These are phyloP conservation scores for Botia kubotai DNA, from an alignment of 2,797 vertebrate species.

Conservation along the genomic window DNA sequence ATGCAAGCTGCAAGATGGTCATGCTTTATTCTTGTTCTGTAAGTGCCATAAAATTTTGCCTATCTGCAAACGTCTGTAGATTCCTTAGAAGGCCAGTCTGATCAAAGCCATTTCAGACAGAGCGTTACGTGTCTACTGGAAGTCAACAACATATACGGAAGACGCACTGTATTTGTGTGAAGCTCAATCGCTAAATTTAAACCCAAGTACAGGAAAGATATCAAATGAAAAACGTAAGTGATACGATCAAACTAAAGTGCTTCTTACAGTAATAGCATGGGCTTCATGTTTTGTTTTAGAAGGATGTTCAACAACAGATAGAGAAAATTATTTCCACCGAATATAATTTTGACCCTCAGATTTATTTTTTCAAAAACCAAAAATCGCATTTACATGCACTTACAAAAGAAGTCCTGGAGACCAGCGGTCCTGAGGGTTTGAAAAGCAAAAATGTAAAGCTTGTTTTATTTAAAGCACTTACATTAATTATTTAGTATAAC, in stretches of 20 bases:
- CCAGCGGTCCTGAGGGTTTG: not conserved
- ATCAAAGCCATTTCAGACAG: not conserved
- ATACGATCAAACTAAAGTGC: not conserved
- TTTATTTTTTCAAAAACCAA: not conserved
- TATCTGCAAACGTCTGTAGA: not conserved
- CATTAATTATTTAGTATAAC: not conserved
- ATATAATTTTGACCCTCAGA: not conserved
- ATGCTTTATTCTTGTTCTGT: not conserved
- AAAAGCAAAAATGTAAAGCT: not conserved
- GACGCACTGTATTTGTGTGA: not conserved
- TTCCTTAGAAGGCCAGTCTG: not conserved
- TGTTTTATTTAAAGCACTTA: constrained; percentile 2
- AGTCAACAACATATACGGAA: not conserved
- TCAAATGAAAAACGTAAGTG: not conserved
- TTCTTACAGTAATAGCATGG: too few species aligned
- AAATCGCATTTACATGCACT: not conserved
- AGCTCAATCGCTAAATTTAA: not conserved
- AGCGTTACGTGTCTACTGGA: not conserved
- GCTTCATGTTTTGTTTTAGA: too few species aligned
- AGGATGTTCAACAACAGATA: too few species aligned
- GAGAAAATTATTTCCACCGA: too few species aligned
- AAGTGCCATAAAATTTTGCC: not conserved
- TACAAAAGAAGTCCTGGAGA: not conserved
- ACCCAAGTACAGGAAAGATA: not conserved
- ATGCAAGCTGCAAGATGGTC: constrained; percentile 73